Evolutionary conservation across 2,113 vertebrate species (phyloP).

Genomic region (Corythoichthys haematopterus): DNA sequence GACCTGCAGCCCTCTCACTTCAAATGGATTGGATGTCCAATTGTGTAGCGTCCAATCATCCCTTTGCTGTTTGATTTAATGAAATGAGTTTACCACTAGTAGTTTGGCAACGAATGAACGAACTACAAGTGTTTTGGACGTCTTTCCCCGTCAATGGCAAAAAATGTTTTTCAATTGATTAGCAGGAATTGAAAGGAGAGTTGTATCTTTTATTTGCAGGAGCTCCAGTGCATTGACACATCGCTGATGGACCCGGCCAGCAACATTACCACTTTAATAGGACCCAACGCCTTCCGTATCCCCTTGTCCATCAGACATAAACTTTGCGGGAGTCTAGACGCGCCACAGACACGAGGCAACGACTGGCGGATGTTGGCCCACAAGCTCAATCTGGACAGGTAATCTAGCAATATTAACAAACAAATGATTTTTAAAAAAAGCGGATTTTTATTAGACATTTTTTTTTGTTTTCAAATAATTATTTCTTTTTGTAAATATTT

Average conservation of each 20-base stretch:
- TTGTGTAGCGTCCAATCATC: too few species aligned
- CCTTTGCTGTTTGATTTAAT: too few species aligned
- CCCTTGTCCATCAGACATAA: slow-evolving; percentile 95
- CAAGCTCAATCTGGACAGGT: slow-evolving; percentile 93
- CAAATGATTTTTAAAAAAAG: too few species aligned
- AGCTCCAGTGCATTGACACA: slow-evolving; percentile 82
- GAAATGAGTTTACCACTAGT: too few species aligned
- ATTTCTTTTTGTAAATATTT: too few species aligned
- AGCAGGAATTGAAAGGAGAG: too few species aligned
- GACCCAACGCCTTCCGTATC: slow-evolving; percentile 91
- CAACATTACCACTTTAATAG: slow-evolving; percentile 85
- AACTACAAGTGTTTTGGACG: background rate
- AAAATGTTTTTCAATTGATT: background rate
- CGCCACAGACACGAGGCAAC: slow-evolving; percentile 90
- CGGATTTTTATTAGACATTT: too few species aligned
- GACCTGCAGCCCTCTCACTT: too few species aligned
- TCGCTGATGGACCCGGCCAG: slow-evolving; percentile 85
- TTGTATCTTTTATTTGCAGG: slow-evolving; percentile 62
- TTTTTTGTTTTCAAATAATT: too few species aligned
- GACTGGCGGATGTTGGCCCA: slow-evolving; percentile 98
- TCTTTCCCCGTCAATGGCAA: background rate
- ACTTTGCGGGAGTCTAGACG: slow-evolving; percentile 93
- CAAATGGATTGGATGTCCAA: too few species aligned
- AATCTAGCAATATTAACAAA: too few species aligned
- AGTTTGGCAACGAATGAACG: too few species aligned